Percentiles rank a stretch among this genome's conserved stretches.
Conservation (phyloP, 2,888 invertebrate genomes). For the Pterostichus madidus region DNA sequence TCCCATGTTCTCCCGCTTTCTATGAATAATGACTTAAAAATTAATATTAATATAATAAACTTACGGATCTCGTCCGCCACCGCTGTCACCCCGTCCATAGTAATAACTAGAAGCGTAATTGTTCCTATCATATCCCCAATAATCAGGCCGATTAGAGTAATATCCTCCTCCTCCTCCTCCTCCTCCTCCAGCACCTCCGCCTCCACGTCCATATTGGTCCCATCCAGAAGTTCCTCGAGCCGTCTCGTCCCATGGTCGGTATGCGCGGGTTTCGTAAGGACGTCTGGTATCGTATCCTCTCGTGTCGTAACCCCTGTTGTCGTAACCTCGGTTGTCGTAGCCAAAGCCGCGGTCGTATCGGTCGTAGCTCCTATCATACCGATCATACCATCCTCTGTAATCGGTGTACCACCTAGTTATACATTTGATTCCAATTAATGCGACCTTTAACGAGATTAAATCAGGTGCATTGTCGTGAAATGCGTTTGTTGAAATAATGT, state of each 20-base stretch:
- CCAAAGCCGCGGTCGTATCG: slow-evolving; percentile 73
- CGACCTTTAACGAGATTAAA: slow-evolving; percentile 52
- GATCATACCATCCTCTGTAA: slow-evolving; percentile 62
- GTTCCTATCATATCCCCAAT: too few relatives aligned
- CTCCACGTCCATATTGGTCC: slow-evolving; percentile 80
- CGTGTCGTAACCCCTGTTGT: slow-evolving; percentile 67
- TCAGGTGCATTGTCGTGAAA: slow-evolving; percentile 28
- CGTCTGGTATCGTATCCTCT: slow-evolving; percentile 65
- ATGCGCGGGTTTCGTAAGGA: slow-evolving; percentile 71
- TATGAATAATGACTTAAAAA: too few relatives aligned
- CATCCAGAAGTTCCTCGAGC: slow-evolving; percentile 83
- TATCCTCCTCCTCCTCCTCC: too few relatives aligned
- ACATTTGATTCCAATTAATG: background rate
- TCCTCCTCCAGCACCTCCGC: too few relatives aligned
- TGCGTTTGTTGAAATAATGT: slow-evolving; percentile 25
- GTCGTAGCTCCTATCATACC: slow-evolving; percentile 67
- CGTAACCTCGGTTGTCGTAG: slow-evolving; percentile 76
- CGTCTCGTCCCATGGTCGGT: slow-evolving; percentile 81
- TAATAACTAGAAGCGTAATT: too few relatives aligned
- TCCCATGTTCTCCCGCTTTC: too few relatives aligned
- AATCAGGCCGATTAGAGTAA: too few relatives aligned
- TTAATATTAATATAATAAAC: too few relatives aligned
- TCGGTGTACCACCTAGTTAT: slow-evolving; percentile 43
- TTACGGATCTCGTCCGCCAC: too few relatives aligned
- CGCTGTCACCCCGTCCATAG: too few relatives aligned